Evolutionary conservation across 2,888 invertebrate species (phyloP).

Genomic region (Rotaria macrura): DNA sequence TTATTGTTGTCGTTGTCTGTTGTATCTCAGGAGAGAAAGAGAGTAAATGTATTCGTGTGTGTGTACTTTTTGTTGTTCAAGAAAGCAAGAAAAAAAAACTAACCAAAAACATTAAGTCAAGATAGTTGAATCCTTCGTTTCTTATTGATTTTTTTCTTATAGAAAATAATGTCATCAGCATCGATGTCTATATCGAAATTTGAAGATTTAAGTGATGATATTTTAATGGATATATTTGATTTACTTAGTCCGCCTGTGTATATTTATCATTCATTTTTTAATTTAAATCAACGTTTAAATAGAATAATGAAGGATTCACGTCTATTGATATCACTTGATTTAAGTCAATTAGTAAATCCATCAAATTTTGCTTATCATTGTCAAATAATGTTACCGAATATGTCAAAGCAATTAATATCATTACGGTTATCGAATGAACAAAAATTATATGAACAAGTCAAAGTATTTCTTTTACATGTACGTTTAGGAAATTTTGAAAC

Average conservation of each 20-base stretch:
- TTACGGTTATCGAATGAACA: constrained; percentile 4
- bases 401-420: background rate
- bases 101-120: background rate
- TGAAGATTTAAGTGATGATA: background rate
- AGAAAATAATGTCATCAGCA: background rate
- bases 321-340: background rate
- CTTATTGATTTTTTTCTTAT: background rate
- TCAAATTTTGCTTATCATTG: background rate
- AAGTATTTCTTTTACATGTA: background rate
- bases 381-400: background rate
- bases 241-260: background rate
- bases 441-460: background rate
- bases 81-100: background rate
- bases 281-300: background rate
- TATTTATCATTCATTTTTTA: background rate
- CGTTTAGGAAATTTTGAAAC: background rate
- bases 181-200: background rate
- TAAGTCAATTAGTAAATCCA: background rate
- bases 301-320: background rate
- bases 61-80: background rate
- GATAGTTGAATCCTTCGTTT: background rate
- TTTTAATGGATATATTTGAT: background rate
- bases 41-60: background rate
- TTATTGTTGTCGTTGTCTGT: background rate
- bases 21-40: background rate